These are phyloP conservation scores for Diglossa cyanea DNA, from an alignment of 2,797 vertebrate species.

Conservation along the genomic window DNA sequence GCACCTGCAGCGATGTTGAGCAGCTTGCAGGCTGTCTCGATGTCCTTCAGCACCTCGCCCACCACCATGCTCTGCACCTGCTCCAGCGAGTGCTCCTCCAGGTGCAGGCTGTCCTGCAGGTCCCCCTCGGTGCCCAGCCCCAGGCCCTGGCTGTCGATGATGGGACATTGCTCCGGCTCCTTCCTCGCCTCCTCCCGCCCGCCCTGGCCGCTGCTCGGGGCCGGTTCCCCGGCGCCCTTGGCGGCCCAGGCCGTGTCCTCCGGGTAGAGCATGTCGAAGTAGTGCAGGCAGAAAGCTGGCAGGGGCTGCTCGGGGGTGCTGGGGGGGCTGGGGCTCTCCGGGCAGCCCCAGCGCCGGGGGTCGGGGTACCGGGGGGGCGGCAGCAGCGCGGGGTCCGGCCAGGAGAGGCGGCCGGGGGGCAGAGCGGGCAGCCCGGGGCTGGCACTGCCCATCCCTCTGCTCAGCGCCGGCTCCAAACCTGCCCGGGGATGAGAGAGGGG, in stretches of 20 bases:
- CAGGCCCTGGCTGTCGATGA: conserved; percentile 94
- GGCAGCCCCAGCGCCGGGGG: conserved; percentile 76
- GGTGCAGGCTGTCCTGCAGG: conserved; percentile 75
- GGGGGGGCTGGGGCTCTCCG: conserved; percentile 77
- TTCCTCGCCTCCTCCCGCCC: conserved; percentile 42
- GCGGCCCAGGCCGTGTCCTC: conserved; percentile 84
- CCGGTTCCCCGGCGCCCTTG: conserved; percentile 75
- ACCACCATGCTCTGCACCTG: conserved; percentile 98
- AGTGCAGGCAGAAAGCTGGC: conserved; percentile 86
- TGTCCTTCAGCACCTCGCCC: conserved; percentile 97
- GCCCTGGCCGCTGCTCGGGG: conserved; percentile 4
- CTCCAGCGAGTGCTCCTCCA: conserved; percentile 93
- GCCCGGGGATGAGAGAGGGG: not conserved
- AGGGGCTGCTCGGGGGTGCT: conserved; percentile 78
- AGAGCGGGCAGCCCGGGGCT: conserved; percentile 41
- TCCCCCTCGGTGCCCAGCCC: conserved; percentile 83
- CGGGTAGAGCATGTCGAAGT: conserved; percentile 88
- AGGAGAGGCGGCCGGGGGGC: conserved; percentile 71
- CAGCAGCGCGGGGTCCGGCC: conserved; percentile 75
- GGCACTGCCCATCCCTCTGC: not conserved
- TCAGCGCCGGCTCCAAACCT: not conserved
- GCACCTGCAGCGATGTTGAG: conserved; percentile 94
- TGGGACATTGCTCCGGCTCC: conserved; percentile 83
- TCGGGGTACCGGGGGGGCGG: not conserved
- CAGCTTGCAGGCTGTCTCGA: conserved; percentile 95